A percentile compares a stretch with the other conserved stretches of the same genome.
Evolutionary conservation across 2,888 invertebrate genomes (phyloP).

Genomic region (Pogonocherus hispidulus): DNA sequence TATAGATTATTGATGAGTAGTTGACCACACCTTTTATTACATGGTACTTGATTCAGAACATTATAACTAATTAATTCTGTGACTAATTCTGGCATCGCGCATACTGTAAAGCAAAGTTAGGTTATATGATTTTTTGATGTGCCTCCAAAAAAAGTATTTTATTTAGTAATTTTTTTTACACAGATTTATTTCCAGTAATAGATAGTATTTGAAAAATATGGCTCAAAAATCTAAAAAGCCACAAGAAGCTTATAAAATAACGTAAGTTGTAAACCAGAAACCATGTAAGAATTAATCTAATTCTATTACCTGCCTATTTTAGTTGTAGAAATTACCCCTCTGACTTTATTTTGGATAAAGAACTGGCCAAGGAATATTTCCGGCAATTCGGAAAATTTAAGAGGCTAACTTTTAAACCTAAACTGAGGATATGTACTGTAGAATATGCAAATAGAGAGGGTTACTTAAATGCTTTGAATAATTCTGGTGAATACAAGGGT

Average conservation of each 20-base stretch:
- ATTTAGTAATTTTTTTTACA: no score
- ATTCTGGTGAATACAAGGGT: constrained; percentile 75
- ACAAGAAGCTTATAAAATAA: constrained; percentile 27
- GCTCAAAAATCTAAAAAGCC: constrained; percentile 19
- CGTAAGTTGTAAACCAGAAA: neutral
- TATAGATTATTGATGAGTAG: no score
- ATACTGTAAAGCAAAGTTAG: no score
- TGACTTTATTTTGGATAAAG: constrained; percentile 74
- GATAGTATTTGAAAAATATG: constrained; percentile 7
- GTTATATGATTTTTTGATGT: no score
- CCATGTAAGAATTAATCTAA: neutral
- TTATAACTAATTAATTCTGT: no score
- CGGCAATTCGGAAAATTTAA: constrained; percentile 80
- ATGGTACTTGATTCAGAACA: no score
- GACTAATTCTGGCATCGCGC: no score
- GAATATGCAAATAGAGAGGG: constrained; percentile 77
- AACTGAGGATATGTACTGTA: constrained; percentile 76
- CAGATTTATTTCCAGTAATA: no score
- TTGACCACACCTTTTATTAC: no score
- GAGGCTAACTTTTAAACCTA: constrained; percentile 76
- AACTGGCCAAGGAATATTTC: constrained; percentile 77
- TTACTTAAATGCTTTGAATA: constrained; percentile 73
- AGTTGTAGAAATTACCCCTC: constrained; percentile 79
- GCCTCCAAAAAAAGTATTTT: no score
- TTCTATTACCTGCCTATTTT: no score